Percentiles rank a stretch among this genome's conserved stretches.
These are phyloP conservation scores for Nesometra sesokonis DNA, from an alignment of 35 echinoderm and acorn worm species.

Conservation along the genomic window DNA sequence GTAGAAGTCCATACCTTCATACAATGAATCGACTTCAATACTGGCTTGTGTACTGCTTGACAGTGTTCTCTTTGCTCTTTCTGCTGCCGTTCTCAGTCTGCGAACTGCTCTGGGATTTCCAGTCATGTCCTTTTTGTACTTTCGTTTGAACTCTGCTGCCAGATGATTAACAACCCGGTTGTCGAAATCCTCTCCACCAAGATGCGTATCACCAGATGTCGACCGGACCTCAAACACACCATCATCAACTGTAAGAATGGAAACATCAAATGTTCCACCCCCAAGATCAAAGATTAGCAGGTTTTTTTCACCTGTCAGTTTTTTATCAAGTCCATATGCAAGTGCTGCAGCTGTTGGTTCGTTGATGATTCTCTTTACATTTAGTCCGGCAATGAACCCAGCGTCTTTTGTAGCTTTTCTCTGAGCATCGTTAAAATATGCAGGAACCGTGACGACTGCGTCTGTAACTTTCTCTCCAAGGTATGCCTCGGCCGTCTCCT, in stretches of 20 bases:
- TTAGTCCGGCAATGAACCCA: slow-evolving; percentile 74
- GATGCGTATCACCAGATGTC: slow-evolving; percentile 59
- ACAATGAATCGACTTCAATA: slow-evolving; percentile 86
- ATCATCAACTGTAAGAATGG: slow-evolving; percentile 36
- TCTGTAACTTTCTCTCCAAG: too few species aligned
- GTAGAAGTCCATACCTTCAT: slow-evolving; percentile 85
- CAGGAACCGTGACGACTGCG: too few species aligned
- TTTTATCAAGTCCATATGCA: slow-evolving; percentile 83
- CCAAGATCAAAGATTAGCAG: slow-evolving; percentile 78
- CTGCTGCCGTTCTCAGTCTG: slow-evolving; percentile 45
- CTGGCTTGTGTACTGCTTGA: too few species aligned
- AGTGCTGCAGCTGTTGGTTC: slow-evolving; percentile 85
- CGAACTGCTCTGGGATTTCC: slow-evolving; percentile 36
- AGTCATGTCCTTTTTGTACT: slow-evolving; percentile 42
- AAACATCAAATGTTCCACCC: slow-evolving; percentile 69
- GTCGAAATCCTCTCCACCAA: too few species aligned
- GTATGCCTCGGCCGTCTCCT: too few species aligned
- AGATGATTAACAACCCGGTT: slow-evolving; percentile 49
- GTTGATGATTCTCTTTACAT: too few species aligned
- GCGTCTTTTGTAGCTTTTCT: slow-evolving; percentile 86
- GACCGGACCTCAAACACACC: slow-evolving; percentile 53
- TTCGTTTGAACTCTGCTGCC: slow-evolving; percentile 47
- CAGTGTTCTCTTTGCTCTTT: slow-evolving; percentile 54
- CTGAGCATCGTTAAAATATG: slow-evolving; percentile 90
- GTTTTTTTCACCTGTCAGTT: too few species aligned